These are phyloP conservation scores for Elegia similella DNA, from an alignment of 2,888 invertebrate species.

Conservation along the genomic window DNA sequence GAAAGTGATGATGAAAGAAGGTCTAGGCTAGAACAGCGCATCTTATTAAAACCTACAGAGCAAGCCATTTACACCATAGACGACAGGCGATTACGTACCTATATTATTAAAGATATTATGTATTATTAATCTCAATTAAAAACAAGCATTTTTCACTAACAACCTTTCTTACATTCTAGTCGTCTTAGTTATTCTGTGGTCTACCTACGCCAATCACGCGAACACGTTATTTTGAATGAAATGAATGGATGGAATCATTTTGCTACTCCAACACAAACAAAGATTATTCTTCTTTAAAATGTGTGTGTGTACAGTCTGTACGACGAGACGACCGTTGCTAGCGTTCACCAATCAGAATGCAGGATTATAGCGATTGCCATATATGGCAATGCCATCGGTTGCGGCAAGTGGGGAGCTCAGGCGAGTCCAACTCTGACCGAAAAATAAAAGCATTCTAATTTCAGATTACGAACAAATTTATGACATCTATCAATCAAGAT, in stretches of 20 bases:
- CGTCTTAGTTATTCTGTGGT: not conserved
- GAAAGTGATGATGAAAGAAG: no score
- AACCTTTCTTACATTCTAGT: not conserved
- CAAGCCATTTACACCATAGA: no score
- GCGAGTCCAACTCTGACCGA: conserved; percentile 63
- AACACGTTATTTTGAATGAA: not conserved
- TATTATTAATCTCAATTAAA: no score
- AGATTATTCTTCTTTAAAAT: conserved; percentile 30
- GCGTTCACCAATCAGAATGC: conserved; percentile 84
- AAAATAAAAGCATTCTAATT: conserved; percentile 53
- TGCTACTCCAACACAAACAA: conserved; percentile 48
- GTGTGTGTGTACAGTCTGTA: conserved; percentile 54
- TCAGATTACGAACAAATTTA: conserved; percentile 51
- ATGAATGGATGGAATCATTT: conserved; percentile 57
- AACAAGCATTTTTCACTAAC: no score
- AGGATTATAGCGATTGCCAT: conserved; percentile 89
- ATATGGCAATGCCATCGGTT: conserved; percentile 89
- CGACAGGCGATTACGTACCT: no score
- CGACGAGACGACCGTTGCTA: conserved; percentile 76
- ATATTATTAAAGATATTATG: no score
- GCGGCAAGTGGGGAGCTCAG: conserved; percentile 73
- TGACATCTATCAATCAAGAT: conserved; percentile 45
- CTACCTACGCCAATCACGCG: not conserved
- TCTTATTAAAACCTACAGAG: no score
- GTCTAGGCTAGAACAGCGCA: no score